A percentile compares a stretch with the other conserved stretches of the same genome.
These are phyloP conservation scores for Stictocephala bisonia DNA, from an alignment of 2,888 invertebrate genomes.

Conservation along the genomic window DNA sequence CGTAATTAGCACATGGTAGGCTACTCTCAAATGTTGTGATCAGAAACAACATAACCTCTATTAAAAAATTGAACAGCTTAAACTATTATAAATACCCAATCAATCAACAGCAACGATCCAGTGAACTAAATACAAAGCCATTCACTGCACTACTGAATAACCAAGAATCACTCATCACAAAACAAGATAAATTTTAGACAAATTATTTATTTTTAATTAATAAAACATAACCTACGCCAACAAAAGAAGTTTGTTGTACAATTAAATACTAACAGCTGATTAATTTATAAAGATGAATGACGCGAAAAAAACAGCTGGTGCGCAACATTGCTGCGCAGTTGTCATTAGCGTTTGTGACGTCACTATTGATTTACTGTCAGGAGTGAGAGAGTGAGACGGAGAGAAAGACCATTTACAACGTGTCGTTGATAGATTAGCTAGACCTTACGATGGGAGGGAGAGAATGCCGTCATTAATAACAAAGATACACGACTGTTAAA, in stretches of 20 bases:
- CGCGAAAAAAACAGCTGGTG: conserved; percentile 43
- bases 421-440: conserved; percentile 38
- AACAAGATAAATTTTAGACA: neutral
- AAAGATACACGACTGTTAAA: conserved; percentile 41
- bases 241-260: conserved; percentile 41
- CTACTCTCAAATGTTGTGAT: no score
- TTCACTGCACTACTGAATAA: conserved; percentile 9
- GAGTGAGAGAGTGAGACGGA: conserved; percentile 18
- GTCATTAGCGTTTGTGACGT: conserved; percentile 38
- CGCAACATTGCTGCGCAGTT: conserved; percentile 42
- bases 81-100: conserved; percentile 36
- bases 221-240: conserved; percentile 40
- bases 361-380: conserved; percentile 42
- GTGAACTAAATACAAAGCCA: conserved; percentile 20
- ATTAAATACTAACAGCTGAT: conserved; percentile 43
- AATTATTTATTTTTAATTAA: conserved; percentile 40
- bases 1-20: no score
- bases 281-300: conserved; percentile 42
- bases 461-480: conserved; percentile 37
- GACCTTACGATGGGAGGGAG: conserved; percentile 25
- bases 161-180: neutral
- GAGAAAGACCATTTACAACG: conserved; percentile 31
- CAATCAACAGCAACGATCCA: neutral
- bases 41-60: conserved; percentile 37
- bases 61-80: conserved; percentile 13